phyloP scores from a whole-genome alignment of 2,113 vertebrate genomes.

The Antigone vipio region DNA sequence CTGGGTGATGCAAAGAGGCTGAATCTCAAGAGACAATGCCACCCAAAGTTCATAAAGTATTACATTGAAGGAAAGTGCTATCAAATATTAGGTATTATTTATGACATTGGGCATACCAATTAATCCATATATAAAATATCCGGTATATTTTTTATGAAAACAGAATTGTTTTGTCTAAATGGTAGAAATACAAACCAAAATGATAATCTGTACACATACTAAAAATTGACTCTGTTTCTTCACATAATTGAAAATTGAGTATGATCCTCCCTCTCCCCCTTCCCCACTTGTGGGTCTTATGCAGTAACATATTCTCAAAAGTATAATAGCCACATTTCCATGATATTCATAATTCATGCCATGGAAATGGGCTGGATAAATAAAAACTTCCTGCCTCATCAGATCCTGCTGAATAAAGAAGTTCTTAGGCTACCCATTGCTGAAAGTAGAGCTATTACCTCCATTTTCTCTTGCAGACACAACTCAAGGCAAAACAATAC shows the following conservation, averaged over 20 bases:
- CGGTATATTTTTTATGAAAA: not conserved
- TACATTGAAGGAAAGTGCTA: not conserved
- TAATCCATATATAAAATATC: not conserved
- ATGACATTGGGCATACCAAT: not conserved
- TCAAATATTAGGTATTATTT: not conserved
- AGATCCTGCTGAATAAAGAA: not conserved
- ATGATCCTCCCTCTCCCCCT: not conserved
- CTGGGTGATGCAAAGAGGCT: not conserved
- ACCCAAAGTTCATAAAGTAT: not conserved
- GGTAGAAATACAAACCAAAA: not conserved
- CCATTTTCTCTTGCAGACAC: slow-evolving; percentile 34
- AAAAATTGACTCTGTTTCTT: not conserved
- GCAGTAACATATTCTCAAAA: not conserved
- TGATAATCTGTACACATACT: not conserved
- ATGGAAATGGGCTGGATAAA: slow-evolving; percentile 13
- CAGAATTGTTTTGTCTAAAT: not conserved
- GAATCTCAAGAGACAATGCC: not conserved
- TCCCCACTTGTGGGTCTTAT: not conserved
- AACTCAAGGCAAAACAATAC: slow-evolving; percentile 32
- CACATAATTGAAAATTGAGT: not conserved
- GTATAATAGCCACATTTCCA: not conserved
- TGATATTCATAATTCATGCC: not conserved
- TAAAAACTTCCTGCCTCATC: slow-evolving; percentile 43
- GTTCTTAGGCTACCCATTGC: not conserved
- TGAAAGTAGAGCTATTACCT: slow-evolving; percentile 36